These are phyloP conservation scores for Drosophila tsacasi DNA, from an alignment of 1,140 invertebrate species.

Conservation along the genomic window DNA sequence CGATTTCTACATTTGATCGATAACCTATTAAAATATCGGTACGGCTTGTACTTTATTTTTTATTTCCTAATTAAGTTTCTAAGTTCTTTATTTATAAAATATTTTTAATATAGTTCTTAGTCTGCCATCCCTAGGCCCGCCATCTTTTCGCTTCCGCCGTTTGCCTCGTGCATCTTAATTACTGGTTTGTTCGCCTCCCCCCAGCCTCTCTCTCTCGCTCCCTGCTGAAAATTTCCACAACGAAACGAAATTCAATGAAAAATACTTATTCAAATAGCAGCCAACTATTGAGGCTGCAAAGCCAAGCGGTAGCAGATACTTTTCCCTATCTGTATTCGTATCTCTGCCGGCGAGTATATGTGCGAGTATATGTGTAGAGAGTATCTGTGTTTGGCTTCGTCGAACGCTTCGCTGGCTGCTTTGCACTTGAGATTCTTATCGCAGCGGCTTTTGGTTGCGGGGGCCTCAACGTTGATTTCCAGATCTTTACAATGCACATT, in stretches of 20 bases:
- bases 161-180: conserved; percentile 82
- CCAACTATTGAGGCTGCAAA: conserved; percentile 76
- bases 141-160: conserved; percentile 78
- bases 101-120: neutral
- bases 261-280: conserved; percentile 80
- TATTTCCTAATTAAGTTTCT: neutral
- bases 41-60: neutral
- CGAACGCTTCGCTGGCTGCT: conserved; percentile 78
- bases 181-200: conserved; percentile 47
- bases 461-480: conserved; percentile 70
- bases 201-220: neutral
- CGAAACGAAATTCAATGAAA: conserved; percentile 81
- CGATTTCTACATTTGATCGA: neutral
- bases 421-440: conserved; percentile 83
- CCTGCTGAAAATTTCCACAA: conserved; percentile 73
- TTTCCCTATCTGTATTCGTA: conserved; percentile 35
- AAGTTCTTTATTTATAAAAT: neutral
- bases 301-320: conserved; percentile 67
- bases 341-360: conserved; percentile 13
- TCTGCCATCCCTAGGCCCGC: conserved; percentile 17
- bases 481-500: conserved; percentile 76
- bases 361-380: neutral
- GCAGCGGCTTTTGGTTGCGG: conserved; percentile 17
- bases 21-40: neutral
- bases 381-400: conserved; percentile 65